Percentiles rank a stretch among this genome's conserved stretches.
Evolutionary conservation across 1,140 invertebrate genomes (phyloP).

Genomic region (Drosophila burlai): DNA sequence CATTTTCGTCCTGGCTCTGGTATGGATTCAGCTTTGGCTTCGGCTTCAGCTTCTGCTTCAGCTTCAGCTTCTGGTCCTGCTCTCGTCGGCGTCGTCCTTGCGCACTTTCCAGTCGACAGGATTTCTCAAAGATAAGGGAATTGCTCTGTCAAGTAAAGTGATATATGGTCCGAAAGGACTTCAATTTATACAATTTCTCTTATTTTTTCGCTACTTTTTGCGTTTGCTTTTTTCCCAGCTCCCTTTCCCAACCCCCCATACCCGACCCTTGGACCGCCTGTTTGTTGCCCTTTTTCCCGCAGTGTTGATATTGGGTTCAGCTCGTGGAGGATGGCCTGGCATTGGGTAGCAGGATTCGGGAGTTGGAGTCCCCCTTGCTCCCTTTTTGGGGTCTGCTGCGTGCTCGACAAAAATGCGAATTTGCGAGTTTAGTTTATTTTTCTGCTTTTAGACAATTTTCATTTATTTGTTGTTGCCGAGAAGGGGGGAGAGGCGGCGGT

Average conservation of each 20-base stretch:
- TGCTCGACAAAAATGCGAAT: conserved; percentile 83
- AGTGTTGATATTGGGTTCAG: conserved; percentile 65
- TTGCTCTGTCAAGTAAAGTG: conserved; percentile 85
- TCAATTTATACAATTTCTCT: conserved; percentile 85
- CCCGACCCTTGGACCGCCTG: conserved; percentile 10
- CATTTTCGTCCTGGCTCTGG: conserved; percentile 52
- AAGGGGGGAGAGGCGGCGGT: background rate
- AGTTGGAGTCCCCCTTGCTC: conserved; percentile 28
- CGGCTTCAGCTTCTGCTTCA: conserved; percentile 10
- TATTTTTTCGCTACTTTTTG: conserved; percentile 83
- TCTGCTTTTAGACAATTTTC: conserved; percentile 83
- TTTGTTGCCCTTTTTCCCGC: conserved; percentile 67
- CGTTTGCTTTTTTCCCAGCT: conserved; percentile 71
- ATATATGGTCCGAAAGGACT: conserved; percentile 85
- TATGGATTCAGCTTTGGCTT: conserved; percentile 10
- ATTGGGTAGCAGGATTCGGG: conserved; percentile 35
- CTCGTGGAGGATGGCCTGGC: conserved; percentile 32
- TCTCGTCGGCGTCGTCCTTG: conserved; percentile 66
- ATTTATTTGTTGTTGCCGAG: conserved; percentile 72
- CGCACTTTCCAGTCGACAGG: conserved; percentile 84
- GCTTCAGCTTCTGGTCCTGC: conserved; percentile 32
- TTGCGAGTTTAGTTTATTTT: conserved; percentile 85
- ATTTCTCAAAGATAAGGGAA: conserved; percentile 85
- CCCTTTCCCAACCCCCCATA: background rate
- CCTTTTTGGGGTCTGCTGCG: conserved; percentile 68